Base-by-base conservation (phyloP, 2,888 invertebrate species). In the Epinotia bilunana region DNA sequence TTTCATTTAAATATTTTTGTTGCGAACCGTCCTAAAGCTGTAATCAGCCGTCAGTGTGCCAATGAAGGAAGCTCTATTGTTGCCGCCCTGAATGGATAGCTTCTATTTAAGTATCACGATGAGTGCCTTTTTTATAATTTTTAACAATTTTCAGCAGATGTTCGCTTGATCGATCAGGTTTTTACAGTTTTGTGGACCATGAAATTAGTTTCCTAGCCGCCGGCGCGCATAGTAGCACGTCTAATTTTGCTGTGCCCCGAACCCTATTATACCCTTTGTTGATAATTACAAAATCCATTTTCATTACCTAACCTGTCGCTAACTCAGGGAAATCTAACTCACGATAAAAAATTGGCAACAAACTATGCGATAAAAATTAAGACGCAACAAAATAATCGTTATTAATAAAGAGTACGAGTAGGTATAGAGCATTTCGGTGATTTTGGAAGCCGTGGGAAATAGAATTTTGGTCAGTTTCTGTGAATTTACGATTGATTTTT, bases 11-110 rank as follows among this genome's bases (percentile, higher is more conserved):
- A 64, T 71, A 20, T 73, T 74, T 77, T 80, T 82, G 82, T 85
- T 92, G 86, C 87, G 84, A 76, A 83, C 91, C 39, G 78, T 93
- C 90, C 87, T 71, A 83, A 83, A 81, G 81, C 87, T 83, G 89
- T 90, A 92, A 94, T 94, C 93, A 93, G 92, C 90, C 88, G 90
- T 88, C 91, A 91, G 91, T 91, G 91, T 90, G 91, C 92, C 93
- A 93, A 94, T 93, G 93, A 93, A 93, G 91, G 92, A 92, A 91
- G 90, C 89, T 83, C 93, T 87, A 92, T 94, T 93, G 93, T 93
- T 93, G 85, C 87, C 86, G 87, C 87, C 88, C 89, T 94, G 92
- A 93, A 94, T 94, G 93, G 93, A 94, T 75, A 93, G 93, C 87
- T 91, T 89, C 92, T 90, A 93, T 94, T 92, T 93, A 90, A 91